These are phyloP conservation scores for Dinoponera quadriceps DNA, from an alignment of 1,140 invertebrate species.

Conservation along the genomic window DNA sequence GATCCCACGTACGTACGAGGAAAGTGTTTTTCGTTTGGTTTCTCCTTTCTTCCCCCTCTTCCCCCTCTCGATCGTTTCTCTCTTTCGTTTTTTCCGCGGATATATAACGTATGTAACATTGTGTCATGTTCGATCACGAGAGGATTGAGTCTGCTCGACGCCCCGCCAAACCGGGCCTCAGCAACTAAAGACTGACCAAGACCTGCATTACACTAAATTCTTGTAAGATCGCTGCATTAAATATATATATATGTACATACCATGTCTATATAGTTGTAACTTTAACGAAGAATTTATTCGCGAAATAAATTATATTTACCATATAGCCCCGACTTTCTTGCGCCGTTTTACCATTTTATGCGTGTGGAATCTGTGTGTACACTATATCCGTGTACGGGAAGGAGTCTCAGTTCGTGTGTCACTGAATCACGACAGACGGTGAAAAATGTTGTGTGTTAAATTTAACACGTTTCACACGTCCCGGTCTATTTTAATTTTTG, in stretches of 20 bases:
- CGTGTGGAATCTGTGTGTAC: not conserved
- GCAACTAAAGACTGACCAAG: constrained; percentile 84
- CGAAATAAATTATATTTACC: constrained; percentile 85
- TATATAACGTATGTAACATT: constrained; percentile 26
- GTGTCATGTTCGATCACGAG: constrained; percentile 68
- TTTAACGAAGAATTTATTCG: constrained; percentile 79
- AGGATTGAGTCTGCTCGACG: constrained; percentile 76
- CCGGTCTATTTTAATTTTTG: no score
- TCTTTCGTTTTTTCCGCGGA: constrained; percentile 31
- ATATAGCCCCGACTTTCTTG: constrained; percentile 30
- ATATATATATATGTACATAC: constrained; percentile 84
- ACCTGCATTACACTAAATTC: constrained; percentile 84
- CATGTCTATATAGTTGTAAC: constrained; percentile 79
- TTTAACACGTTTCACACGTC: no score
- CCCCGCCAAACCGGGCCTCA: constrained; percentile 77
- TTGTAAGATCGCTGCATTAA: constrained; percentile 82
- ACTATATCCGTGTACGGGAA: not conserved
- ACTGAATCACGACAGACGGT: no score
- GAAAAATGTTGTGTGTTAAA: no score
- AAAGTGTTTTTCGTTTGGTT: constrained; percentile 54
- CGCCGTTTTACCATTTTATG: no score
- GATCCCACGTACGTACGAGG: constrained; percentile 62
- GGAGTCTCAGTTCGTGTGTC: no score
- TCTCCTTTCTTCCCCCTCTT: no score
- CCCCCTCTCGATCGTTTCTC: not conserved